Percentiles rank a stretch among this genome's conserved stretches.
Evolutionary conservation across 2,888 invertebrate genomes (phyloP).

Genomic region (Lithophane semibrunnea): DNA sequence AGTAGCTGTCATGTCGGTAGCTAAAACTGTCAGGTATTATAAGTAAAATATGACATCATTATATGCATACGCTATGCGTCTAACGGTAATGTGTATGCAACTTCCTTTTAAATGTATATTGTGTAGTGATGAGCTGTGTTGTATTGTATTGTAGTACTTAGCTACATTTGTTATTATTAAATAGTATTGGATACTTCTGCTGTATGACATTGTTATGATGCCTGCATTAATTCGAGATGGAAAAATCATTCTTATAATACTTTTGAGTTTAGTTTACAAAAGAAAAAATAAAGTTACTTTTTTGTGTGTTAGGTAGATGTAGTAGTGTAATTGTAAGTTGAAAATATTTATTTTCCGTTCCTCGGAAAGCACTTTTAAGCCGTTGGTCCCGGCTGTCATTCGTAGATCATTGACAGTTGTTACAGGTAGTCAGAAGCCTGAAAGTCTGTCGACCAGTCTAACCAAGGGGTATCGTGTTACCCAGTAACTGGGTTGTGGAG

Average conservation of each 20-base stretch:
- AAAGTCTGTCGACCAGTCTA: too few relatives aligned
- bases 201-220: too few relatives aligned
- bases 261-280: background rate
- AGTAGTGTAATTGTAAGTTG: too few relatives aligned
- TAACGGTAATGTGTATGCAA: constrained; percentile 48
- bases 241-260: too few relatives aligned
- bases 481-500: too few relatives aligned
- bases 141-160: background rate
- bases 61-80: constrained; percentile 27
- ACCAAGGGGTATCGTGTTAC: too few relatives aligned
- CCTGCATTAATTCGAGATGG: too few relatives aligned
- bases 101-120: constrained; percentile 53
- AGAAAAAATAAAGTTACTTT: background rate
- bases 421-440: too few relatives aligned
- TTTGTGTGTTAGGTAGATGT: too few relatives aligned
- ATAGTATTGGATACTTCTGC: too few relatives aligned
- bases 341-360: too few relatives aligned
- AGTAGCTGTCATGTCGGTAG: constrained; percentile 33
- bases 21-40: constrained; percentile 54
- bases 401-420: background rate
- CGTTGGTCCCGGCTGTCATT: background rate
- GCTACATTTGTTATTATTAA: background rate
- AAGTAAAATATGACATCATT: constrained; percentile 64
- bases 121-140: constrained; percentile 33
- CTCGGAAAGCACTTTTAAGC: background rate